Base-by-base conservation (phyloP, 2,888 invertebrate species). In the Panzeria rudis region DNA sequence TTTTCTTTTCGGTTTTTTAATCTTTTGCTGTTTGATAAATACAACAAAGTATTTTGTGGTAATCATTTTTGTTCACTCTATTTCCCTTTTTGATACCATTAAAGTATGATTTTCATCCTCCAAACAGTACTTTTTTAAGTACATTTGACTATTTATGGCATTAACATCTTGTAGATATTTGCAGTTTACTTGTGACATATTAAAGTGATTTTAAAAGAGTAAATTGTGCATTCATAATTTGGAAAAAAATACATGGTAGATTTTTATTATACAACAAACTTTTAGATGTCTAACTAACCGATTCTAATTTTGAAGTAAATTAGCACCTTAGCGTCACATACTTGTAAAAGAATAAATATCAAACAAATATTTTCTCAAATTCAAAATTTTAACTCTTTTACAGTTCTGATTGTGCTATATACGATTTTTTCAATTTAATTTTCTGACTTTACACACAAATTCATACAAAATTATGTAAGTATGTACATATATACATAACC, bases 1-100 rank as follows among this genome's bases (percentile, higher is more conserved):
- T 68, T 0, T 32, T 32, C 15, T 23, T 35, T 32, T 25, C 5
- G 2, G 3, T 69, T 56, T 20, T 47, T 54, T 25, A 35, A 17
- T 68, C n/a, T 15, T 47, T 44, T 52, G 15, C 54, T 41, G 50
- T 38, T 50, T 77, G 50, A 68, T 59, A 68, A 47, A 23, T 50
- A 54, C 32, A 64, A 44, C 32, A 64, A 38, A 61, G 23, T 61
- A 62, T 73, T 73, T 83, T 73, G 78, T 79, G 78, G 83, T 38
- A 79, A 68, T 56, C 41, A 69, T 54, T 68, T 72, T 17, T 66
- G 13, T 32, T 38, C 41, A 62, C 41, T 41, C 29, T 50, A 61
- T 50, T 29, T 50, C 8, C 23, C 7, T 41, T 17, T 47, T 52
- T 29, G 23, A 23, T 29, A 32, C 11, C 44, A 52, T 54, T 72